A percentile compares a stretch with the other conserved stretches of the same genome.
These are phyloP conservation scores for Strix aluco DNA, from an alignment of 2,113 vertebrate species.

Conservation along the genomic window DNA sequence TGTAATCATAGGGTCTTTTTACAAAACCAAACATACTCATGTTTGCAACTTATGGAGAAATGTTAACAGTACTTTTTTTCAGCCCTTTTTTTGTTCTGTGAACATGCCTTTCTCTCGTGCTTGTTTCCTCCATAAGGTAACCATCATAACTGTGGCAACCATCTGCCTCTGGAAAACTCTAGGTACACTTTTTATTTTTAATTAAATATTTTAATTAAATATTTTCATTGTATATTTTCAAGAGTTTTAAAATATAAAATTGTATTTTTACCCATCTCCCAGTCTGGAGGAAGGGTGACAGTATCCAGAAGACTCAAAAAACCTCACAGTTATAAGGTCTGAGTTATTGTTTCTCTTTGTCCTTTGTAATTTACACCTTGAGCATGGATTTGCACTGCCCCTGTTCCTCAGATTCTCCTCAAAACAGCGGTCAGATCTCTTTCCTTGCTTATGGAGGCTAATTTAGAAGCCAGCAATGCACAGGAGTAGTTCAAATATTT, in stretches of 20 bases:
- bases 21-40: background rate
- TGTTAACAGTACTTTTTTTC: background rate
- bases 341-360: background rate
- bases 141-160: background rate
- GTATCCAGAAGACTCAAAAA: background rate
- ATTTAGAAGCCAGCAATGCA: background rate
- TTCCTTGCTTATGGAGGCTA: background rate
- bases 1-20: background rate
- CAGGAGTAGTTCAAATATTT: background rate
- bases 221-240: background rate
- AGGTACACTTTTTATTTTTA: background rate
- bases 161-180: background rate
- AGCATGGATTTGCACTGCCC: background rate
- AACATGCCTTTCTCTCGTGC: background rate
- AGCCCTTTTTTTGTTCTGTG: background rate
- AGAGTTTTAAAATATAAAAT: background rate
- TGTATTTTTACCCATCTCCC: background rate
- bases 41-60: background rate
- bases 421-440: background rate
- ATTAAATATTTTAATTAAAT: background rate
- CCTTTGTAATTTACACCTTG: background rate
- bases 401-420: background rate
- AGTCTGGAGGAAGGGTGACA: background rate
- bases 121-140: background rate
- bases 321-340: background rate